Evolutionary conservation across 2,888 invertebrate genomes (phyloP), one percentile per base, ranked within the genome.

Genomic region (Cheilosia soror): DNA sequence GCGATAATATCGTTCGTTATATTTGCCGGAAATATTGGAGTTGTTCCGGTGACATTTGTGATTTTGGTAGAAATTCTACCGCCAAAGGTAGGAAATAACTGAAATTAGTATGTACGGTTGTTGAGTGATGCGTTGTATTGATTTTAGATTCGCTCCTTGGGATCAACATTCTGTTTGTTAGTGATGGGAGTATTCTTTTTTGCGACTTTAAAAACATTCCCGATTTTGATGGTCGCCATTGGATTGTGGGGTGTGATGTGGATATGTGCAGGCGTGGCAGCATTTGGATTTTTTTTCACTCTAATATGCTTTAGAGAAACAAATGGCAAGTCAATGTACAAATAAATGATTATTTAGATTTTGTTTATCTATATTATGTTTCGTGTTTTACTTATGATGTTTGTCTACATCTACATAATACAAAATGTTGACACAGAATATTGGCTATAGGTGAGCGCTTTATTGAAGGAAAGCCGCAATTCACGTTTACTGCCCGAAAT

Each of bases 1-100:
- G 65, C 89, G 5, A 72, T 90, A 4, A 89, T 92, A 89, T 89
- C 90, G 2, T 62, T 89, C 4, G 89, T 90, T 0, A 88, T 90
- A 7, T 91, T 91, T 57, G 33, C 90, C 5, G 90, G 88, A 0
- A 90, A 90, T 3, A 87, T 91, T 31, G 92, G 92, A 6, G 78
- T 92, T 0, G 87, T 90, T 6, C 89, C 91, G 0, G 62, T 92
- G 13, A 90, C 90, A 33, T 90, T 91, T 73, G 88, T 92, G 0
- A 87, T 92, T 2, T 63, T 92, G 1, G 90, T 91, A 0, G 92
- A 92, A 76, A 88, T 91, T 4, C 89, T 92, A 55, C 91, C 91
- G 0, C 86, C 88, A 0, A 92, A 91, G 89, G 92, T 91, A 78
- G 0, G 20, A 25, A 33, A 7, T 51, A 9, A 15, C 20, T 69